Conservation (phyloP, 2,797 vertebrate species). For the Notoglanidium macrostoma region DNA sequence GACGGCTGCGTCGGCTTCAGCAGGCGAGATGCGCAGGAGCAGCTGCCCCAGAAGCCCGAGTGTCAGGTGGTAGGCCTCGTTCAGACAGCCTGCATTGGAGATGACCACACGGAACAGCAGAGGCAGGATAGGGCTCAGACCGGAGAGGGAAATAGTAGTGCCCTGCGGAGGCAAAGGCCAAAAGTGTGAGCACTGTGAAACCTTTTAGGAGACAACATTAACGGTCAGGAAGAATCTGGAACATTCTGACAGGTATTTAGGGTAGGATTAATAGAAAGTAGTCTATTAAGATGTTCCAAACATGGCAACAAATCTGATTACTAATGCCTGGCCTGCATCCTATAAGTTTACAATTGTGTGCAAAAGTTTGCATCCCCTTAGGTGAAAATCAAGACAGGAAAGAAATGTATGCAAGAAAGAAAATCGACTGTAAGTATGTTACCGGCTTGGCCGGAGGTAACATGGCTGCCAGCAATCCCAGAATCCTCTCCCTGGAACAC, state of each 20-base stretch:
- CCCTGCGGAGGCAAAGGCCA: conserved; percentile 69
- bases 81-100: conserved; percentile 92
- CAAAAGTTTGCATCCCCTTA: background rate
- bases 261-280: background rate
- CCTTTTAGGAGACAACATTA: background rate
- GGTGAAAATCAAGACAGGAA: background rate
- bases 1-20: conserved; percentile 87
- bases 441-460: conserved; percentile 89
- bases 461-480: conserved; percentile 94
- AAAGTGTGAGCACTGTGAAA: background rate
- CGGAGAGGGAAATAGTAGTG: conserved; percentile 78
- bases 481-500: conserved; percentile 94
- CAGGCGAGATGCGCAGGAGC: conserved; percentile 84
- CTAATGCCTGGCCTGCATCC: background rate
- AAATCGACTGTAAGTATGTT: conserved; percentile 47
- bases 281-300: background rate
- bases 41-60: conserved; percentile 93
- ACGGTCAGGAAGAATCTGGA: background rate
- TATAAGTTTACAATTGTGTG: background rate
- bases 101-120: conserved; percentile 96
- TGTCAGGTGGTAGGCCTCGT: conserved; percentile 95
- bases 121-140: conserved; percentile 88
- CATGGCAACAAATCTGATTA: background rate
- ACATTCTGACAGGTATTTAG: background rate
- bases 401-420: no score